Evolutionary conservation across 2,888 invertebrate species (phyloP).

Genomic region (Fragum fragum): DNA sequence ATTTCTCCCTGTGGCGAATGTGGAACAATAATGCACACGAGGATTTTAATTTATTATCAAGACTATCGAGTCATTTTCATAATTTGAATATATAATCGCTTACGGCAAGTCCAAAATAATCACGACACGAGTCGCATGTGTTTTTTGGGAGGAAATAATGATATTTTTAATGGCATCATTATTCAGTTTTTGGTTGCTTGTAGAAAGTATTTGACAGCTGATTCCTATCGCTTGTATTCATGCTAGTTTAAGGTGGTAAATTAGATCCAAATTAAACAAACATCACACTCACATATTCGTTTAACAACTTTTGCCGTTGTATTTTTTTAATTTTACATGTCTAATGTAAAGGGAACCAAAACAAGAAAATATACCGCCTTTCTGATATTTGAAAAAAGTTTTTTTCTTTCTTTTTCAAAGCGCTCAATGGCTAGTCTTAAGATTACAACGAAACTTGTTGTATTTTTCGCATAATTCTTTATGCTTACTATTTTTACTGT

Average conservation of each 20-base stretch:
- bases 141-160: conserved; percentile 15
- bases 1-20: conserved; percentile 49
- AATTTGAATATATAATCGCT: conserved; percentile 39
- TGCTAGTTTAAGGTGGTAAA: conserved; percentile 28
- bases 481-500: no score
- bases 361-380: no score
- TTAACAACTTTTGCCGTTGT: background rate
- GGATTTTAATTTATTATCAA: conserved; percentile 54
- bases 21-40: conserved; percentile 53
- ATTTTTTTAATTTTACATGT: no score
- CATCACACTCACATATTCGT: background rate
- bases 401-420: no score
- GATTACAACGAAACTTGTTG: no score
- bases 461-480: no score
- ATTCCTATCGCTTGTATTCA: conserved; percentile 24
- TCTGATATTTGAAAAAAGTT: no score
- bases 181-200: background rate
- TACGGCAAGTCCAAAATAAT: background rate
- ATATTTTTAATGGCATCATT: conserved; percentile 28
- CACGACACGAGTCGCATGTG: conserved; percentile 27
- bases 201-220: conserved; percentile 20
- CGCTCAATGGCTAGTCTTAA: no score
- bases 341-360: no score
- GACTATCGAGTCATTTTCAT: conserved; percentile 50
- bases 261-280: conserved; percentile 12